Percentiles rank a stretch among this genome's conserved stretches.
phyloP scores from a whole-genome alignment of 64 coral and sea anemone genomes.

The Pocillopora verrucosa region DNA sequence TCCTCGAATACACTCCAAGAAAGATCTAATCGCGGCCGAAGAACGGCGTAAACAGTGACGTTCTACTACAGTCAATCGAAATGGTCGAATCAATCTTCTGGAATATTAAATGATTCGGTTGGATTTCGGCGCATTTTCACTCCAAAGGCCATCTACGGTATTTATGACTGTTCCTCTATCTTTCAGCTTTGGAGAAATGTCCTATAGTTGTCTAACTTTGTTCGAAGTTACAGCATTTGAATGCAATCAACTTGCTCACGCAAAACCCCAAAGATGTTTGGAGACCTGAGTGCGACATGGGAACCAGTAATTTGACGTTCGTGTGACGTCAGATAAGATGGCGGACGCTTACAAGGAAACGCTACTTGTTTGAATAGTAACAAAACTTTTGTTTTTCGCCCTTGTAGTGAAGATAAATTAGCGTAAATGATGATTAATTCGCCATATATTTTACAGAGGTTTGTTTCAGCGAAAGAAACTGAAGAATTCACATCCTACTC shows the following conservation, averaged over 20 bases:
- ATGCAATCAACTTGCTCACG: neutral
- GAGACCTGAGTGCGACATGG: neutral
- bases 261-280: neutral
- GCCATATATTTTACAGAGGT: conserved; percentile 31
- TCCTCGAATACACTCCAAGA: neutral
- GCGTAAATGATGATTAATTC: neutral
- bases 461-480: conserved; percentile 36
- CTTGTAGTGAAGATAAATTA: neutral
- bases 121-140: neutral
- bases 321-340: neutral
- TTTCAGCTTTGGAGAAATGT: neutral
- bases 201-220: neutral
- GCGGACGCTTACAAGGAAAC: neutral
- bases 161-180: neutral
- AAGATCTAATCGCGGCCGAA: neutral
- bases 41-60: neutral
- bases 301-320: neutral
- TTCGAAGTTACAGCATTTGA: neutral
- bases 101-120: neutral
- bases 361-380: too few relatives aligned
- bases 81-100: neutral
- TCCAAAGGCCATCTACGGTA: neutral
- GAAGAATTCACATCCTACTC: neutral
- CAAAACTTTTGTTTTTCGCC: neutral
- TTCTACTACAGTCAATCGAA: neutral